Evolutionary conservation across 92 coral and sea anemone genomes (phyloP), one percentile per base, ranked within the genome.

Genomic region (Plumapathes pennacea): DNA sequence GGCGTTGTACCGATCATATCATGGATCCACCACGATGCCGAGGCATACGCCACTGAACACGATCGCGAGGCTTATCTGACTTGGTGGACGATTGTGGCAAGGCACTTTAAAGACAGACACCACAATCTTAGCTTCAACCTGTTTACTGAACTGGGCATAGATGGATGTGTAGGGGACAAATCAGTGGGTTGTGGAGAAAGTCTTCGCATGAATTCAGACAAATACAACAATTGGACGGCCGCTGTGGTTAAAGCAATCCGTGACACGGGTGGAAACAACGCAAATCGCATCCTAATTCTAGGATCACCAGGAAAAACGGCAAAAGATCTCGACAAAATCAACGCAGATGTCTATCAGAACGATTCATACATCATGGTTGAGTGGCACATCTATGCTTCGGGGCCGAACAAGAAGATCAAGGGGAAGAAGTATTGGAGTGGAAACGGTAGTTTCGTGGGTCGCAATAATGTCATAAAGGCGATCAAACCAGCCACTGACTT

Each of bases 381-480:
- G 21, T 59, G 80, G 75, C 85, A 83, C 50, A 61, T 61, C 3
- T 83, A 77, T 32, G 91, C 91, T 17, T 80, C 79, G 17, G 88
- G 83, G 13, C 80, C 80, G 15, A 80, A 67, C 80, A 80, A 74
- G 42, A 60, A 34, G 2, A 10, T 20, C 15, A 57, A 41, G 20
- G 47, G 78, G 14, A 56, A 55, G 24, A 77, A 69, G 45, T 55
- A 48, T 25, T 78, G 86, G 90, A 25, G 14, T 7, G 86, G 82
- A 19, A 33, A 82, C 40, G 85, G 85, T 7, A 43, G 4, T 13
- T 14, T 25, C 2, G 21, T 32, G 14, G 76, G 64, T 39, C 79
- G 46, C 9, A 11, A 49, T 6, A 50, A 50, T 25, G 72, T 82
- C 31, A 28, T 8, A 14, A 46, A 53, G 4, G 68, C 71, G 18